phyloP scores from a whole-genome alignment of 2,797 vertebrate species.

The Limnodromus scolopaceus region DNA sequence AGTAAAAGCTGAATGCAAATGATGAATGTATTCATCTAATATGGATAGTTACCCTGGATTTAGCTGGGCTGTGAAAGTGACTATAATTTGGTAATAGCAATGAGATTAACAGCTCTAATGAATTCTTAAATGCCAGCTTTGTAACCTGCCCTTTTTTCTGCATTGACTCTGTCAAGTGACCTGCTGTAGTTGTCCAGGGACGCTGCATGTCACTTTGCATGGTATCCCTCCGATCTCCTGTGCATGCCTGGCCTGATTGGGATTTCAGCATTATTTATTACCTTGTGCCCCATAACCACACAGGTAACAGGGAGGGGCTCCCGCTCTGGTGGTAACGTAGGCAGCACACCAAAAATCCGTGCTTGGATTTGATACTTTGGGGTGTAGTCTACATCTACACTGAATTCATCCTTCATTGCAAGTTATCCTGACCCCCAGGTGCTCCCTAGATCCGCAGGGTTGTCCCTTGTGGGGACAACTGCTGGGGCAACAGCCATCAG shows the following conservation, averaged over 20 bases:
- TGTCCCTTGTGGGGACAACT: background rate
- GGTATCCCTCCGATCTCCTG: rapidly evolving
- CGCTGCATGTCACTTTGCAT: rapidly evolving
- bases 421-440: rapidly evolving
- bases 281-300: background rate
- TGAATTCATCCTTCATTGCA: background rate
- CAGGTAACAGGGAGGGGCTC: background rate
- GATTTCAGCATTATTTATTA: background rate
- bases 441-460: background rate
- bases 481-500: background rate
- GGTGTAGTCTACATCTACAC: background rate
- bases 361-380: background rate
- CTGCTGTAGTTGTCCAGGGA: background rate
- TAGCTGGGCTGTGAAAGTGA: background rate
- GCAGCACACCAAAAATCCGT: background rate
- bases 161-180: rapidly evolving
- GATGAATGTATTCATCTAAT: background rate
- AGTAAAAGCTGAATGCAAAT: background rate
- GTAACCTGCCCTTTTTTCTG: background rate
- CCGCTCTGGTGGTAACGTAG: rapidly evolving
- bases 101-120: background rate
- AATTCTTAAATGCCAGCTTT: background rate
- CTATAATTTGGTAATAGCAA: background rate
- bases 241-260: rapidly evolving
- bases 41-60: background rate